Conservation (phyloP, 2,888 invertebrate species). For the Drosophila prostipennis region DNA sequence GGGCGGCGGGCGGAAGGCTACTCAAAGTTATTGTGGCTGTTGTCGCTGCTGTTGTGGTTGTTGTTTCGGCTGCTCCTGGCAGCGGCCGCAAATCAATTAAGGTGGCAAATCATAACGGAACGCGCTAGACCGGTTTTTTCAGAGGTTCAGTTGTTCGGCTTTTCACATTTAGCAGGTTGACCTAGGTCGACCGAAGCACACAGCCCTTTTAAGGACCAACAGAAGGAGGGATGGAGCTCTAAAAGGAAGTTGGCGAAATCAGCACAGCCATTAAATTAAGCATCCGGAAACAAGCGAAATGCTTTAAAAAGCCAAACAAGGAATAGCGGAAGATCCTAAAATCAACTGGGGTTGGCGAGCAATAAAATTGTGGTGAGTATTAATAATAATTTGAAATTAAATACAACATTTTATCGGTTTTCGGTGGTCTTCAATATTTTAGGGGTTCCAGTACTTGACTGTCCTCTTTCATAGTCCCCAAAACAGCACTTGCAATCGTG, state of each 20-base stretch:
- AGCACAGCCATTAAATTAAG: slow-evolving; percentile 71
- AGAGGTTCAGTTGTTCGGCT: slow-evolving; percentile 36
- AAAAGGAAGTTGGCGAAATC: slow-evolving; percentile 41
- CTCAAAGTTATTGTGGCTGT: slow-evolving; percentile 39
- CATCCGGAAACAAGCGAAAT: slow-evolving; percentile 69
- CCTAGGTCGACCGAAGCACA: slow-evolving; percentile 46
- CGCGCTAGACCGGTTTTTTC: slow-evolving; percentile 44
- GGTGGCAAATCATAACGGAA: slow-evolving; percentile 41
- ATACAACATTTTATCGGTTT: slow-evolving; percentile 22
- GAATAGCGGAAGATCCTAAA: not conserved
- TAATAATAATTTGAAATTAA: slow-evolving; percentile 12
- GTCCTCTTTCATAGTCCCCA: not conserved
- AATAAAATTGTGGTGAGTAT: slow-evolving; percentile 55
- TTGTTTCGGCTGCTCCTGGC: slow-evolving; percentile 27
- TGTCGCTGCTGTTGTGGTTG: slow-evolving; percentile 8
- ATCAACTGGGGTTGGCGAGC: slow-evolving; percentile 37
- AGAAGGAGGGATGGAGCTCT: not conserved
- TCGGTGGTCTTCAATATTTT: not conserved
- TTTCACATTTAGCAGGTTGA: slow-evolving; percentile 21
- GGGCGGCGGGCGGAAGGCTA: slow-evolving; percentile 45
- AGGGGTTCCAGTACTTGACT: not conserved
- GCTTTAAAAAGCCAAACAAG: slow-evolving; percentile 38
- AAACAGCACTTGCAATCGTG: slow-evolving; percentile 1
- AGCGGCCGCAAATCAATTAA: slow-evolving; percentile 70
- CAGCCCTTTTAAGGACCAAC: not conserved